Percentiles rank a stretch among this genome's conserved stretches.
phyloP scores from a whole-genome alignment of 2,113 vertebrate genomes.

The Nymphicus hollandicus region DNA sequence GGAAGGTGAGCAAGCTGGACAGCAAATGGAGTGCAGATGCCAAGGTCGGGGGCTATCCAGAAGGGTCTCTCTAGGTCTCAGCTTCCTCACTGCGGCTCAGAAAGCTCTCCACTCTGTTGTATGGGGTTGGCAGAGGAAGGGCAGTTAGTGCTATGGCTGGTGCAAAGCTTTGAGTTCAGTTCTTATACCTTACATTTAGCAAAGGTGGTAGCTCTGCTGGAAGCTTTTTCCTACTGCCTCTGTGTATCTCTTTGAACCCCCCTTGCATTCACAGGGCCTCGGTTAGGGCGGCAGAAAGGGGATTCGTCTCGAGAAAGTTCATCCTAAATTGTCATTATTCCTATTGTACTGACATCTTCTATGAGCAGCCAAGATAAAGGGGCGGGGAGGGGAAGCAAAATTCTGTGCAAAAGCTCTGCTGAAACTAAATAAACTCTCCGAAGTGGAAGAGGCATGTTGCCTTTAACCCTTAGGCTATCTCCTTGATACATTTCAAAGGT shows the following conservation, averaged over 20 bases:
- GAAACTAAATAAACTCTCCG: neutral
- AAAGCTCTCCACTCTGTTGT: neutral
- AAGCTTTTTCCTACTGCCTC: neutral
- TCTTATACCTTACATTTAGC: neutral
- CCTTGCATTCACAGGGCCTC: neutral
- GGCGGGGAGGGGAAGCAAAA: neutral
- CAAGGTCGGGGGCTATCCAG: fast-evolving
- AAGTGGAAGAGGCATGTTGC: neutral
- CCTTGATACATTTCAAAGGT: conserved; percentile 26
- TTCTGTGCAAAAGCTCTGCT: neutral
- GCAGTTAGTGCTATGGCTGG: neutral
- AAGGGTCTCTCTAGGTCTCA: neutral
- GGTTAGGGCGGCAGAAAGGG: neutral
- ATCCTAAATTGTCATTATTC: neutral
- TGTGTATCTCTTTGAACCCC: neutral
- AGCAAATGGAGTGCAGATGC: neutral
- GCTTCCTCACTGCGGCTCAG: neutral
- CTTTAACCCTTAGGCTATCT: conserved; percentile 17
- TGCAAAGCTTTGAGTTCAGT: neutral
- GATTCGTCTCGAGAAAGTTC: fast-evolving
- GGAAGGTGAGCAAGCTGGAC: neutral
- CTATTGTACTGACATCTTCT: neutral
- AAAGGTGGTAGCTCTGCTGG: fast-evolving
- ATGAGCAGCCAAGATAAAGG: neutral
- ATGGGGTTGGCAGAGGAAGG: neutral